These are phyloP conservation scores for Philantomba maxwellii DNA, from an alignment of 2,113 vertebrate species.

Conservation along the genomic window DNA sequence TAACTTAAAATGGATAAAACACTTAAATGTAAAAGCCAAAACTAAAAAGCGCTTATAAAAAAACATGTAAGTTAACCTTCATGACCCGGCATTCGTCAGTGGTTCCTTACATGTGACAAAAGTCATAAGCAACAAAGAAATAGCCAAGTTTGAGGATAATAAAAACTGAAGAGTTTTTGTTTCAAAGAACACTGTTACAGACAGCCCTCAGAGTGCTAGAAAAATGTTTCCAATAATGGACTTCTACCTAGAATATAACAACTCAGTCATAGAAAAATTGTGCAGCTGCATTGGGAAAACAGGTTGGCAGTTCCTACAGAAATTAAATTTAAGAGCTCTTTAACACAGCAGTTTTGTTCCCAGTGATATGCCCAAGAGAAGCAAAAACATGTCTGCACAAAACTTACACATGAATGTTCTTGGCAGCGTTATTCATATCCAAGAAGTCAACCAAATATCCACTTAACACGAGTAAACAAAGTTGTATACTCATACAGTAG, in stretches of 20 bases:
- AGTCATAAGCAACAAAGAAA: background rate
- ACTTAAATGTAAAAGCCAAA: background rate
- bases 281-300: background rate
- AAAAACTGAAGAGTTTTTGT: background rate
- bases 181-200: background rate
- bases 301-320: background rate
- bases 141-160: background rate
- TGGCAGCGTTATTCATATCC: background rate
- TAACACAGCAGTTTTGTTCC: background rate
- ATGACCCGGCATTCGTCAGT: background rate
- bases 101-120: background rate
- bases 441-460: background rate
- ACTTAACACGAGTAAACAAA: background rate
- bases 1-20: background rate
- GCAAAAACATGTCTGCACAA: background rate
- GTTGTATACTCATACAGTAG: background rate
- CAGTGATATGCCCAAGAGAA: background rate
- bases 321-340: background rate
- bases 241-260: background rate
- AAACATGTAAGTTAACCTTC: background rate
- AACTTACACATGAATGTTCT: background rate
- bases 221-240: background rate
- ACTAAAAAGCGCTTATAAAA: background rate
- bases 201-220: background rate
- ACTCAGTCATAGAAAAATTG: background rate